A percentile compares a stretch with the other conserved stretches of the same genome.
Evolutionary conservation across 2,113 vertebrate genomes (phyloP).

Genomic region (Phyllostomus hastatus): DNA sequence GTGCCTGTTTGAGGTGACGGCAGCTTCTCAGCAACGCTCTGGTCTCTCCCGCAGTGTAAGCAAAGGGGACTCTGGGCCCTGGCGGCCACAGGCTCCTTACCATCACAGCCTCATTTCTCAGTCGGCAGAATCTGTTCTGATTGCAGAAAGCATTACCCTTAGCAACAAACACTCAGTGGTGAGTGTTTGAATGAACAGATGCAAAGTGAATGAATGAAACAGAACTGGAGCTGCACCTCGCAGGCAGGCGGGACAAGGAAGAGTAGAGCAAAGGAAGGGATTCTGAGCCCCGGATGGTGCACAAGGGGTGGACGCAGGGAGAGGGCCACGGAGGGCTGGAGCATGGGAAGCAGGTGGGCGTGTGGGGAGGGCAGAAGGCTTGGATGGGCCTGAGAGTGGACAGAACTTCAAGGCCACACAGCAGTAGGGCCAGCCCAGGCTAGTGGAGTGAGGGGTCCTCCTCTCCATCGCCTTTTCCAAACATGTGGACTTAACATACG

Average conservation of each 20-base stretch:
- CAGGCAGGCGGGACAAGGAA: neutral
- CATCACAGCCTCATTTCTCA: neutral
- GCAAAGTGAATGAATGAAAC: neutral
- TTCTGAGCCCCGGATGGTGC: neutral
- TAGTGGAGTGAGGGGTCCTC: neutral
- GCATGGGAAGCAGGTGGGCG: neutral
- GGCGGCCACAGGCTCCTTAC: neutral
- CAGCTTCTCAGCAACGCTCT: neutral
- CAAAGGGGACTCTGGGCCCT: neutral
- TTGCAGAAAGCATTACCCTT: neutral
- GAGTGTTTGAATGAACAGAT: neutral
- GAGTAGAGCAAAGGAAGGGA: neutral
- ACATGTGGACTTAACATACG: neutral
- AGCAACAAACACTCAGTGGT: neutral
- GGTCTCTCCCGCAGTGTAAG: neutral
- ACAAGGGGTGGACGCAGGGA: neutral
- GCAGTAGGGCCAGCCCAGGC: neutral
- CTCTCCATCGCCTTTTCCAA: neutral
- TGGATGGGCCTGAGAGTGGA: neutral
- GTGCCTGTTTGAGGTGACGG: neutral
- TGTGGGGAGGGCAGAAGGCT: neutral
- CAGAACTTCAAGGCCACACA: neutral
- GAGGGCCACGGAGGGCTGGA: neutral
- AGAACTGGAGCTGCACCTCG: neutral
- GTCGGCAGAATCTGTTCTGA: neutral